phyloP scores from a whole-genome alignment of 2,113 vertebrate genomes.

The Turnix velox region DNA sequence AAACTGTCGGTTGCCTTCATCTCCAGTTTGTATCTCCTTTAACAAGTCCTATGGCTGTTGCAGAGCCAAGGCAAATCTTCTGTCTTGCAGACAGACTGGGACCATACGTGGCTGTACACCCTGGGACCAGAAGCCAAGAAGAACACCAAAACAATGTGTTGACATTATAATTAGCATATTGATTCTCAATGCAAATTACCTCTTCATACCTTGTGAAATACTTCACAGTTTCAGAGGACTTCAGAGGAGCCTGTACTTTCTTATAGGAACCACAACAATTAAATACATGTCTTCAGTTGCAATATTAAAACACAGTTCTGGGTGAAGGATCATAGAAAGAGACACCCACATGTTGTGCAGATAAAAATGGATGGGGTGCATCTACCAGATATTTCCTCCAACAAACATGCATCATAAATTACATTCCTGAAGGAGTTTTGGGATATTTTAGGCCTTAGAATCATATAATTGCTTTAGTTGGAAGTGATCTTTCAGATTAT shows the following conservation, averaged over 20 bases:
- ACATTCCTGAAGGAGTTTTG: neutral
- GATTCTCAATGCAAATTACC: conserved; percentile 37
- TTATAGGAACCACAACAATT: neutral
- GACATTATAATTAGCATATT: conserved; percentile 52
- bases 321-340: neutral
- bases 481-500: no score
- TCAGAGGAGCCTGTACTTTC: neutral
- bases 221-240: conserved; percentile 10
- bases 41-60: neutral
- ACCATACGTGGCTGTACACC: neutral
- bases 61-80: conserved; percentile 2
- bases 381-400: neutral
- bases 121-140: neutral
- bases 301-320: neutral
- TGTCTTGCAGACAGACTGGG: neutral
- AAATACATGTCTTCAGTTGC: neutral
- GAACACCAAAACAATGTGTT: neutral
- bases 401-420: neutral
- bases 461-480: no score
- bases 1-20: neutral
- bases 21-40: neutral
- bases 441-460: neutral
- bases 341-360: accelerated
- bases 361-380: neutral
- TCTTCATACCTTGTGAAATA: conserved; percentile 14